phyloP scores from a whole-genome alignment of 2,113 vertebrate species.

The Tricholaema leucomelas region DNA sequence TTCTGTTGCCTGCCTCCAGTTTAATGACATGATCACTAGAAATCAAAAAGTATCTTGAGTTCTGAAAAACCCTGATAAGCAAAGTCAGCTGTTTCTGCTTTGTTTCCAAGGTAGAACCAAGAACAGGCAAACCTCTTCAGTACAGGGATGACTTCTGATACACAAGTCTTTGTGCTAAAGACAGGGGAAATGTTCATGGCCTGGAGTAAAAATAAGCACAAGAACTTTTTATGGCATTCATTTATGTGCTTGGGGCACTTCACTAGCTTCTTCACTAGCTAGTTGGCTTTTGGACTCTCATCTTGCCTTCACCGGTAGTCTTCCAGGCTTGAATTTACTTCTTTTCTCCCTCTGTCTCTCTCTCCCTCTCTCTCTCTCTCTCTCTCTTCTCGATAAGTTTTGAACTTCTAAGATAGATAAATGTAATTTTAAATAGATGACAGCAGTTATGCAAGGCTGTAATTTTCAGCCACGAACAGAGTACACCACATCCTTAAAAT shows the following conservation, averaged over 20 bases:
- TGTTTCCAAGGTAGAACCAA: background rate
- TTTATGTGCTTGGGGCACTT: background rate
- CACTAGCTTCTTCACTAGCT: background rate
- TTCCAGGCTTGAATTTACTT: background rate
- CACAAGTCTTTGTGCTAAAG: background rate
- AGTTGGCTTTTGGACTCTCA: background rate
- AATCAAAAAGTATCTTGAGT: background rate
- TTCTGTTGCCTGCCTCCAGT: background rate
- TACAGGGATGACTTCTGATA: background rate
- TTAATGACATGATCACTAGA: background rate
- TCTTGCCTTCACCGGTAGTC: background rate
- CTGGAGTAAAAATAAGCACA: background rate
- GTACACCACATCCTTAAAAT: constrained; percentile 23
- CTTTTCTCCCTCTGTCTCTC: background rate
- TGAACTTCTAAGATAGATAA: background rate
- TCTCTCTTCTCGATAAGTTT: background rate
- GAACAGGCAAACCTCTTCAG: background rate
- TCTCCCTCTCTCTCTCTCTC: background rate
- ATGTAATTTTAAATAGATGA: constrained; percentile 19
- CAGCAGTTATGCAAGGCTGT: constrained; percentile 12
- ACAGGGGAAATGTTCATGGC: background rate
- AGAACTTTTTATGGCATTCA: background rate
- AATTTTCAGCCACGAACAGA: constrained; percentile 14
- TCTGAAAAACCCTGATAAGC: background rate
- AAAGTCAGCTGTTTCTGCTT: background rate